A percentile compares a stretch with the other conserved stretches of the same genome.
These are phyloP conservation scores for Orthonevra nobilis DNA, from an alignment of 2,888 invertebrate genomes.

Conservation along the genomic window DNA sequence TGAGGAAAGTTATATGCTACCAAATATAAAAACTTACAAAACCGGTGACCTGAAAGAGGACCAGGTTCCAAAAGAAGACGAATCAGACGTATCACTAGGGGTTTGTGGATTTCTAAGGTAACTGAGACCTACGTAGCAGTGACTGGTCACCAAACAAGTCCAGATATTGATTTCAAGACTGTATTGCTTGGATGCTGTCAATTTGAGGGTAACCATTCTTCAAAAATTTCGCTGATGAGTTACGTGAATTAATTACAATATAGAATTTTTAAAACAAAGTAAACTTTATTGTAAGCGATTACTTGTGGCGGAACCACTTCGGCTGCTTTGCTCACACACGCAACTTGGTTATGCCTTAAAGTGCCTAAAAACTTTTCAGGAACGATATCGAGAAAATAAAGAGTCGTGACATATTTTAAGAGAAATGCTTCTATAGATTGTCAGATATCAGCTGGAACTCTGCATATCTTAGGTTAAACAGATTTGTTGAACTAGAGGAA, in stretches of 20 bases:
- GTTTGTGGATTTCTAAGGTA: neutral
- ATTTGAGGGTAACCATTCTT: too few species aligned
- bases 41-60: too few species aligned
- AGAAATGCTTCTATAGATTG: neutral
- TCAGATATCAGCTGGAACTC: neutral
- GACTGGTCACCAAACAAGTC: neutral
- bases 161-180: neutral
- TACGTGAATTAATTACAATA: neutral
- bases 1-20: neutral
- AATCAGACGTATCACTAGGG: too few species aligned
- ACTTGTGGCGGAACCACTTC: neutral
- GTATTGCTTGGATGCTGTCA: neutral
- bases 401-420: slow-evolving; percentile 12
- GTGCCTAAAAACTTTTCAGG: neutral
- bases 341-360: slow-evolving; percentile 7
- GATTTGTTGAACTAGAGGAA: neutral
- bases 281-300: neutral
- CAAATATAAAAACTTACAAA: neutral
- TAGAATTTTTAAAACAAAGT: neutral
- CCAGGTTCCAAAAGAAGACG: too few species aligned
- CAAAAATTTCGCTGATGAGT: neutral
- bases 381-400: slow-evolving; percentile 9
- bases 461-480: neutral
- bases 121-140: neutral
- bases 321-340: neutral